Conservation (phyloP, 2,888 invertebrate species). For the Serripes groenlandicus region DNA sequence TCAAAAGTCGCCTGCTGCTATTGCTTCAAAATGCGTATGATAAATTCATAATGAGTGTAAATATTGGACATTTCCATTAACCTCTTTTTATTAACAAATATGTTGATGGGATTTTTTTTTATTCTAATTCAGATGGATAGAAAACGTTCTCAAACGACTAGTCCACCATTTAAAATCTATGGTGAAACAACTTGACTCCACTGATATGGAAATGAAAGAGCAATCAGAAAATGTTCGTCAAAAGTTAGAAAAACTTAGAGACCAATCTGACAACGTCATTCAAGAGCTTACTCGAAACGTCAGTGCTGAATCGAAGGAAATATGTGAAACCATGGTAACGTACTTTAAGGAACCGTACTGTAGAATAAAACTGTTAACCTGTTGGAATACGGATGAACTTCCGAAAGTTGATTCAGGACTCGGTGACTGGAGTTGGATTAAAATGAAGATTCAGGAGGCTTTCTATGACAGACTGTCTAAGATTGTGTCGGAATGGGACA, state of each 20-base stretch:
- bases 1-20: neutral
- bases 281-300: slow-evolving; percentile 48
- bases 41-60: no score
- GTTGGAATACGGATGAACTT: slow-evolving; percentile 61
- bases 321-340: slow-evolving; percentile 41
- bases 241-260: slow-evolving; percentile 63
- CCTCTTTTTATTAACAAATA: no score
- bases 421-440: slow-evolving; percentile 62
- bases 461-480: slow-evolving; percentile 59
- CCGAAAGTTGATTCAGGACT: slow-evolving; percentile 56
- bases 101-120: no score
- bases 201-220: slow-evolving; percentile 70
- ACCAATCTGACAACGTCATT: slow-evolving; percentile 57
- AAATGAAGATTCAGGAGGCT: slow-evolving; percentile 53
- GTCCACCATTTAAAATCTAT: slow-evolving; percentile 71
- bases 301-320: slow-evolving; percentile 41
- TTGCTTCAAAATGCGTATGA: no score
- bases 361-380: slow-evolving; percentile 42
- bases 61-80: no score
- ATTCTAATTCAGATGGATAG: slow-evolving; percentile 81
- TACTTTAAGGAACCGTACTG: slow-evolving; percentile 44
- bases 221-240: slow-evolving; percentile 56
- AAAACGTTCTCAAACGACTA: slow-evolving; percentile 71
- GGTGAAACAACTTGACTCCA: slow-evolving; percentile 68
- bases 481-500: slow-evolving; percentile 67